A percentile compares a stretch with the other conserved stretches of the same genome.
phyloP scores from a whole-genome alignment of 1,140 invertebrate species.

The Lepeophtheirus salmonis region DNA sequence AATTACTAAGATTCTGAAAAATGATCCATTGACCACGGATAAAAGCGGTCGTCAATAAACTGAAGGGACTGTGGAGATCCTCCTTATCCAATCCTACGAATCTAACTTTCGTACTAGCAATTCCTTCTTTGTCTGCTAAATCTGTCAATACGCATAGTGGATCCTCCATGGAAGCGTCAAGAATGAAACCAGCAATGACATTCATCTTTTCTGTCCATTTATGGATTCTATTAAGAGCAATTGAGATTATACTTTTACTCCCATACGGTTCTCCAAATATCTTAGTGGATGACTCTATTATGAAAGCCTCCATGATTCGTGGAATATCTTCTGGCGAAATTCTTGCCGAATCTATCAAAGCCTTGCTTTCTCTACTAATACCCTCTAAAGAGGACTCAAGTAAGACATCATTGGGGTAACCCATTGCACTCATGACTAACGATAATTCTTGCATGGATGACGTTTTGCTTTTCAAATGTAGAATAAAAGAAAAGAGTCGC shows the following conservation, averaged over 20 bases:
- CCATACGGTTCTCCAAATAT: background rate
- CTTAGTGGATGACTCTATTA: background rate
- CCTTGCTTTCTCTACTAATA: no score
- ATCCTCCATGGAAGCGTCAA: background rate
- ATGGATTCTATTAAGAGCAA: background rate
- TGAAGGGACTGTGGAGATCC: background rate
- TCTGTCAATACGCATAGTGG: background rate
- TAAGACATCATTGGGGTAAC: no score
- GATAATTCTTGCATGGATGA: no score
- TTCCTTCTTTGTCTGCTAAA: constrained; percentile 4
- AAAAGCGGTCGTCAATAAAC: constrained; percentile 4
- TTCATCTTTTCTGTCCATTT: background rate
- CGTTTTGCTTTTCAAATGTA: no score
- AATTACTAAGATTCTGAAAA: constrained; percentile 5
- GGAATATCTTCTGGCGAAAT: background rate
- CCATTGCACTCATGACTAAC: no score
- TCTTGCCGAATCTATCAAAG: background rate
- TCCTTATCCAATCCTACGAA: constrained; percentile 1
- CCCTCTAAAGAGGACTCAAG: no score
- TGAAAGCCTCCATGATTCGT: background rate
- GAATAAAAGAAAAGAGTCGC: background rate
- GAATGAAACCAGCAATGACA: background rate
- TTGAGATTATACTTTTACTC: background rate
- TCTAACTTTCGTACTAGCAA: constrained; percentile 15
- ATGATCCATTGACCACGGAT: constrained; percentile 13